Evolutionary conservation across 2,797 vertebrate species (phyloP), one percentile per base, ranked within the genome.

Genomic region (Xyrichtys novacula): DNA sequence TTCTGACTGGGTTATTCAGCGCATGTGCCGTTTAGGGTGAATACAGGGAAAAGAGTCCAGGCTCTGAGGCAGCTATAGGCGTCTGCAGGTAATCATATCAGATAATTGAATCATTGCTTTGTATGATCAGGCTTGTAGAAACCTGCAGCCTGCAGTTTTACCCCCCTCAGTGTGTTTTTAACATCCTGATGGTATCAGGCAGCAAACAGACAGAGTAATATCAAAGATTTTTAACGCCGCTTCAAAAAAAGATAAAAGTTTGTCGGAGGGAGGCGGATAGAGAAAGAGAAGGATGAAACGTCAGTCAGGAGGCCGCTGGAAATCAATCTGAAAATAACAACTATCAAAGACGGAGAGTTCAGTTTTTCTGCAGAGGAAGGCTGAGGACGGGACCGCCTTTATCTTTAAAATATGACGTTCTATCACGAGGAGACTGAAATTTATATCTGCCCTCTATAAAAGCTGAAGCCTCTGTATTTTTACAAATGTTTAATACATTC

Each of bases 51-150:
- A 16, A 55, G 63, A 53, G 25, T 15, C 4, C 26, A 2, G 65
- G 28, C 32, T 64, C 6, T 38, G 25, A 47, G 47, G 28, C 55
- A 31, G 11, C 7, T 31, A 10, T 7, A 31, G n/a, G 42, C 23
- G 0, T 52, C 55, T 3, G n/a, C 8, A 36, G 26, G 65, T 75
- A 68, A 77, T 80, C 70, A 47, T 76, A 85, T 83, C 80, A 85
- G 71, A 80, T 85, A 70, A 85, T 83, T 80, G 62, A 78, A 83
- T 80, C 80, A 25, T 73, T 26, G 26, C 49, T 73, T 56, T 17
- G 28, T 48, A 70, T 71, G 72, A 48, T 62, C 54, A 11, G 3
- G 31, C 12, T 46, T 17, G 61, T 11, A 0, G 6, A 28, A 8
- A 38, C 67, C 34, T 15, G 40, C 63, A 46, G 73, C 57, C 32